Percentiles rank a stretch among this genome's conserved stretches.
Conservation (phyloP, 2,113 vertebrate species). For the Fregetta grallaria region DNA sequence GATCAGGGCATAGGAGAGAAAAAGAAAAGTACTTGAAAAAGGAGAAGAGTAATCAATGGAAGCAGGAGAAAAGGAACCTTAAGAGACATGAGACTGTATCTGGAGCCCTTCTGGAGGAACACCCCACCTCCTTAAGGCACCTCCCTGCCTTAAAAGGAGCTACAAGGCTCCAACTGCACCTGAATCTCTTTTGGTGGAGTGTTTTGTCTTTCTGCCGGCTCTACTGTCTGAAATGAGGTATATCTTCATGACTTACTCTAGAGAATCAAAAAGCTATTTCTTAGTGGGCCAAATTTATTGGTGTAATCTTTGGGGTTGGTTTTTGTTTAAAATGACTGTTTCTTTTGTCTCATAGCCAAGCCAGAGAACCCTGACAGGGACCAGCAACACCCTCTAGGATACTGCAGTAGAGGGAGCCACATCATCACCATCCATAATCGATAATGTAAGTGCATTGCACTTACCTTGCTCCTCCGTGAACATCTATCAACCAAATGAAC, state of each 20-base stretch:
- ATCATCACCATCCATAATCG: neutral
- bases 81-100: neutral
- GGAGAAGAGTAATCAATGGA: neutral
- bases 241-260: neutral
- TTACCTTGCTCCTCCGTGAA: neutral
- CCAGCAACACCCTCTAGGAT: neutral
- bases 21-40: neutral
- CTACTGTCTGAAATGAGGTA: neutral
- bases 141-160: neutral
- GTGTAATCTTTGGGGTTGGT: neutral
- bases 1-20: neutral
- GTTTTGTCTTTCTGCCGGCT: neutral
- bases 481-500: neutral
- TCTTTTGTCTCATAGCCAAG: neutral
- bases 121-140: neutral
- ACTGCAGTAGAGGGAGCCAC: slow-evolving; percentile 50
- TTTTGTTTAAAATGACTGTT: neutral
- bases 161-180: neutral
- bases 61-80: neutral
- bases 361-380: neutral
- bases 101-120: neutral
- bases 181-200: neutral
- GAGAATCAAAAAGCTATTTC: neutral
- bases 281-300: neutral
- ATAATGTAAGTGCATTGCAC: neutral